Conservation (phyloP, 1,140 invertebrate genomes). For the Probaryconus sp. region DNA sequence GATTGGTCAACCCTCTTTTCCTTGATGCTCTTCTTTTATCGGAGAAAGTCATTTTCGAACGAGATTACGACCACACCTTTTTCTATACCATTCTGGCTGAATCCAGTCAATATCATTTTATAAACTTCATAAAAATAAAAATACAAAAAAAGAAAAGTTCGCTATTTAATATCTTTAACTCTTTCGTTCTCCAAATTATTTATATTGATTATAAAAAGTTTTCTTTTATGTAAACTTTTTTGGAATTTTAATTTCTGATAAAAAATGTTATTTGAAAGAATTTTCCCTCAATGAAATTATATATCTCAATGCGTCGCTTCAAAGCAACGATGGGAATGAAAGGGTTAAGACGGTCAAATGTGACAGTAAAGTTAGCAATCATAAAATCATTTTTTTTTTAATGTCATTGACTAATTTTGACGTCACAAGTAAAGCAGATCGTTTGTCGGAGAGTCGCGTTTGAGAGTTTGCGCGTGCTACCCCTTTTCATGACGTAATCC, state of each 20-base stretch:
- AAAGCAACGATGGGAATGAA: no score
- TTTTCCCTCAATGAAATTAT: no score
- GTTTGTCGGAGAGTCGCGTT: slow-evolving; percentile 66
- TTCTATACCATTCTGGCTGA: slow-evolving; percentile 46
- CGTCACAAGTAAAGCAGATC: slow-evolving; percentile 67
- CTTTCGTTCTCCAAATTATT: no score
- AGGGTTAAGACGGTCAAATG: no score
- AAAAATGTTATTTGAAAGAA: no score
- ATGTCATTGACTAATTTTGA: slow-evolving; percentile 61
- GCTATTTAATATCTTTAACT: no score
- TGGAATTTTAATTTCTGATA: no score
- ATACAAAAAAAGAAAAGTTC: no score
- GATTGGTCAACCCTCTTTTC: slow-evolving; percentile 37
- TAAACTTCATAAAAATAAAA: slow-evolving; percentile 43
- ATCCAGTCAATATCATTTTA: slow-evolving; percentile 39
- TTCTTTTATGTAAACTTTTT: no score
- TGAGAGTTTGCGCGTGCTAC: slow-evolving; percentile 62
- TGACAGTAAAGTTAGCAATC: slow-evolving; percentile 25
- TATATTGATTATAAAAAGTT: no score
- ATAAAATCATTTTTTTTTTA: slow-evolving; percentile 55
- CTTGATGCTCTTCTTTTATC: slow-evolving; percentile 52
- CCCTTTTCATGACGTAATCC: slow-evolving; percentile 66
- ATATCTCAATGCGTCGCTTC: no score
- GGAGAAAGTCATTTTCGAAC: slow-evolving; percentile 19
- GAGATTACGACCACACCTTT: slow-evolving; percentile 61